A percentile compares a stretch with the other conserved stretches of the same genome.
phyloP scores from a whole-genome alignment of 2,888 invertebrate species.

The Venustoraphidia nigricollis region DNA sequence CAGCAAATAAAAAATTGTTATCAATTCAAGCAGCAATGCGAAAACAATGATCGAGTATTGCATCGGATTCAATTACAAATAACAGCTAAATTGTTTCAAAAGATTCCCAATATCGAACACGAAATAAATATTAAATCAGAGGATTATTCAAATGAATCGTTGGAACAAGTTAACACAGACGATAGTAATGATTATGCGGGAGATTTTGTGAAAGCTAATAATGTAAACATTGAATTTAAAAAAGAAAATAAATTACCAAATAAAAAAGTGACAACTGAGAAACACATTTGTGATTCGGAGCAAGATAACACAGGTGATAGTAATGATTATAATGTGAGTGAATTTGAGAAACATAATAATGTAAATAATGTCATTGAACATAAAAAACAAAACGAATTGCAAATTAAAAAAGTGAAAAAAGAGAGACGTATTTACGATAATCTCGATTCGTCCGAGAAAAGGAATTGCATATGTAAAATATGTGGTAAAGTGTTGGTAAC shows the following conservation, averaged over 20 bases:
- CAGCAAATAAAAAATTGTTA: background rate
- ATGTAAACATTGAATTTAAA: background rate
- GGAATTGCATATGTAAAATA: constrained; percentile 1
- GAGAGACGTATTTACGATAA: background rate
- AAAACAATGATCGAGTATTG: constrained; percentile 1
- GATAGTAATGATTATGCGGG: background rate
- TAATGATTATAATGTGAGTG: background rate
- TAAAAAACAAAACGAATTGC: background rate
- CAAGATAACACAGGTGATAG: background rate
- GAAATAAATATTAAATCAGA: no score
- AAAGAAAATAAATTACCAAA: background rate
- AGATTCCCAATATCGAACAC: background rate
- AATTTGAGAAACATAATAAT: background rate
- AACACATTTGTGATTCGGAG: background rate
- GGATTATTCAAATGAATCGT: background rate
- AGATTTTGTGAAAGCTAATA: background rate
- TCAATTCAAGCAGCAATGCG: background rate
- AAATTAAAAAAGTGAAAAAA: background rate
- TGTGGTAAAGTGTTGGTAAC: constrained; percentile 1
- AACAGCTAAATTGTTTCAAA: background rate
- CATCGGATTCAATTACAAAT: background rate
- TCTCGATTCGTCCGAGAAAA: constrained; percentile 1
- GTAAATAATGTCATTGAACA: background rate
- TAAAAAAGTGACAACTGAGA: background rate
- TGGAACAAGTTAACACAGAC: background rate